Base-by-base conservation (phyloP, 2,113 vertebrate species). In the Chaetura pelagica region DNA sequence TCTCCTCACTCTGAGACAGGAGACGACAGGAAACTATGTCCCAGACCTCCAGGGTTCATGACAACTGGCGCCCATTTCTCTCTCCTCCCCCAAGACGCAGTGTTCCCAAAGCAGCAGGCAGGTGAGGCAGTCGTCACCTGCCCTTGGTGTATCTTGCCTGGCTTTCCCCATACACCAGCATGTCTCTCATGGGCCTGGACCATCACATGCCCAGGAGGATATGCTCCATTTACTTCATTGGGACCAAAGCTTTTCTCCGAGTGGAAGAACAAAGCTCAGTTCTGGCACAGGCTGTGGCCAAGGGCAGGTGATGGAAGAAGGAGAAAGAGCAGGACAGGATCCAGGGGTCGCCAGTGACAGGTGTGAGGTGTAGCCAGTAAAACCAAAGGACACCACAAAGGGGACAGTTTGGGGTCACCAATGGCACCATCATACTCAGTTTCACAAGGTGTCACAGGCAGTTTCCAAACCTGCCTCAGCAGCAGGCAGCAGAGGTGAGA, bases 171-270 rank as follows among this genome's bases (percentile, higher is more conserved):
- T 27, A n/a, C 16, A 48, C 15, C 17, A 40, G 2, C 20, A 22
- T 4, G 10, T 59, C 14, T 20, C 20, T 17, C 38, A 17, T 23
- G 46, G 23, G 51, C 44, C 15, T 84, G 26, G 46, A 83, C 34
- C 26, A 29, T 12, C 5, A 15, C 21, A 48, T 7, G 20, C 4
- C 58, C 24, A 26, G 32, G 9, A 69, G 10, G 14, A 71, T 4
- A 0, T 32, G 38, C 8, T 88, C 38, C 10, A 29, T 11, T 10
- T 46, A 83, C 44, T 30, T 83, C 23, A 30, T n/a, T 35, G 6
- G 4, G 6, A 79, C 54, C 16, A 11, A 59, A 23, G 66, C 3
- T 64, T 3, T 59, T n/a, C 52, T 62, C 23, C 0, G 0, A 13
- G 3, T 3, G 7, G 44, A 9, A 58, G 20, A 76, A 58, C 12